Evolutionary conservation across 1,140 invertebrate genomes (phyloP).

Genomic region (Piezodorus guildinii): DNA sequence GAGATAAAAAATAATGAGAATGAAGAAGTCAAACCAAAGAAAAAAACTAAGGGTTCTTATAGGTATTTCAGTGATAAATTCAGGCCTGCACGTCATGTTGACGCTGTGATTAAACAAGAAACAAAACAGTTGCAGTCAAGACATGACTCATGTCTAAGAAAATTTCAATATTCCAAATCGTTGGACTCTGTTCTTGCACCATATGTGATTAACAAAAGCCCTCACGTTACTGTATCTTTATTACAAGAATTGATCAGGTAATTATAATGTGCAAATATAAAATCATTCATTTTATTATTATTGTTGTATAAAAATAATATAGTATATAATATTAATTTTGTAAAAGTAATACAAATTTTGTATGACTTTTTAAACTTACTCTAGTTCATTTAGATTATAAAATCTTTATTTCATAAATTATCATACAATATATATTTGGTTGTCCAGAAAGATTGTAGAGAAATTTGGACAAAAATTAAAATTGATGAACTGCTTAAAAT

Average conservation of each 20-base stretch:
- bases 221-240: conserved; percentile 64
- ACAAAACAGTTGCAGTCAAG: conserved; percentile 39
- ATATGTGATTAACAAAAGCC: conserved; percentile 47
- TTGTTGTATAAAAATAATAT: too few species aligned
- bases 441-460: too few species aligned
- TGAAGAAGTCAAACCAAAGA: conserved; percentile 29
- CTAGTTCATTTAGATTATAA: too few species aligned
- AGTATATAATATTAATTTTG: too few species aligned
- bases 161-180: conserved; percentile 72
- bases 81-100: conserved; percentile 38
- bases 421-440: too few species aligned
- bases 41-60: conserved; percentile 37
- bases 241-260: conserved; percentile 67
- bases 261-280: too few species aligned
- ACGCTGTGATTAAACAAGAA: conserved; percentile 41
- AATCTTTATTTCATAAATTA: too few species aligned
- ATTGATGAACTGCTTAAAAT: too few species aligned
- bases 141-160: conserved; percentile 60
- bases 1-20: conserved; percentile 39
- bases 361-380: too few species aligned
- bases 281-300: too few species aligned
- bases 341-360: too few species aligned
- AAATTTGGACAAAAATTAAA: too few species aligned
- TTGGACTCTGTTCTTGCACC: conserved; percentile 56
- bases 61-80: conserved; percentile 39